Evolutionary conservation across 2,113 vertebrate genomes (phyloP).

Genomic region (Labrus mixtus): DNA sequence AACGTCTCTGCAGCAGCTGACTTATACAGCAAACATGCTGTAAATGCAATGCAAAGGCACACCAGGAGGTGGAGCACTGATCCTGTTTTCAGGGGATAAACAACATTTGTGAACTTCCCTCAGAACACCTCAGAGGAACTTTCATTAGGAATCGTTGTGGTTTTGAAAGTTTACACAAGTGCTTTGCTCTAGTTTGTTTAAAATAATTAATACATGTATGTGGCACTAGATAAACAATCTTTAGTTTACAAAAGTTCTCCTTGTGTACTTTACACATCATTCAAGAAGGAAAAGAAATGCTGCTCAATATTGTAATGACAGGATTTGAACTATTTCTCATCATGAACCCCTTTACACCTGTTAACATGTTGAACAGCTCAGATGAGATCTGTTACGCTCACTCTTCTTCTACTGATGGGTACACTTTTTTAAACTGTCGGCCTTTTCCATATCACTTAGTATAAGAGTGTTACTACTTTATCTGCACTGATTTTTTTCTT

Average conservation of each 20-base stretch:
- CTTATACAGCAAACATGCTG: conserved; percentile 49
- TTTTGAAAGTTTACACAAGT: conserved; percentile 62
- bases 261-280: conserved; percentile 57
- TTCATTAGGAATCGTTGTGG: background rate
- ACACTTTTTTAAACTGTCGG: conserved; percentile 24
- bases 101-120: background rate
- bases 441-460: conserved; percentile 1
- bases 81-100: conserved; percentile 45
- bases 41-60: conserved; percentile 78
- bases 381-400: background rate
- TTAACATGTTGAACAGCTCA: conserved; percentile 33
- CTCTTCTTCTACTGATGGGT: conserved; percentile 31
- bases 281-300: conserved; percentile 48
- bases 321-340: conserved; percentile 38
- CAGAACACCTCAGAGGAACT: background rate
- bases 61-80: conserved; percentile 79
- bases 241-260: conserved; percentile 23
- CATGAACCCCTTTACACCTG: conserved; percentile 35
- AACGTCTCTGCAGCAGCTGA: conserved; percentile 23
- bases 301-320: conserved; percentile 21
- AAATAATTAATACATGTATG: conserved; percentile 67
- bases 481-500: no score
- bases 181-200: conserved; percentile 55
- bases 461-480: background rate
- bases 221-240: conserved; percentile 67